Evolutionary conservation across 2,113 vertebrate genomes (phyloP).

Genomic region (Malaclemys terrapin): DNA sequence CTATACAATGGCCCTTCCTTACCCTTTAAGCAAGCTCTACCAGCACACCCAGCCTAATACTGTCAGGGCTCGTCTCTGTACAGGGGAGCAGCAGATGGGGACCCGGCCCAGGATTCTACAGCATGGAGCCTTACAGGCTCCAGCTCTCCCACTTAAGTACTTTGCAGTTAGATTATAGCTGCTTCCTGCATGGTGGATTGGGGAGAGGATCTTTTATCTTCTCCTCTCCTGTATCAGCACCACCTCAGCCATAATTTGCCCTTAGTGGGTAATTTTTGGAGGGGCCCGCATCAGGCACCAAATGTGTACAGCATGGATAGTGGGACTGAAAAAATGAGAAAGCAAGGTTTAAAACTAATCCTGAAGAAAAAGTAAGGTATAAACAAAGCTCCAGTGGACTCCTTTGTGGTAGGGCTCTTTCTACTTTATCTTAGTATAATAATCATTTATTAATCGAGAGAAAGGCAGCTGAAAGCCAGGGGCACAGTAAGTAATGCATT

Average conservation of each 20-base stretch:
- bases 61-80: not conserved
- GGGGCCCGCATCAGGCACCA: not conserved
- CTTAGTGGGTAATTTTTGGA: not conserved
- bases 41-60: not conserved
- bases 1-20: not conserved
- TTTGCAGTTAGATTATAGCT: not conserved
- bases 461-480: not conserved
- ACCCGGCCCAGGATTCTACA: not conserved
- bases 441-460: not conserved
- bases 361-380: not conserved
- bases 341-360: not conserved
- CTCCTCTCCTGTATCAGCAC: not conserved
- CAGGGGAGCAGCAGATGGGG: rapidly evolving
- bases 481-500: not conserved
- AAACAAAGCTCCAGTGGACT: not conserved
- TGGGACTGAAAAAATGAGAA: not conserved
- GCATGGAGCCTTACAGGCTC: not conserved
- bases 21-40: not conserved
- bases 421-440: not conserved
- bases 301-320: not conserved
- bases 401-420: not conserved
- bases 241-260: not conserved
- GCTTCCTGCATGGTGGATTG: not conserved
- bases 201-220: rapidly evolving
- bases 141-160: not conserved